Base-by-base conservation (phyloP, 2,888 invertebrate species). In the Syritta pipiens region DNA sequence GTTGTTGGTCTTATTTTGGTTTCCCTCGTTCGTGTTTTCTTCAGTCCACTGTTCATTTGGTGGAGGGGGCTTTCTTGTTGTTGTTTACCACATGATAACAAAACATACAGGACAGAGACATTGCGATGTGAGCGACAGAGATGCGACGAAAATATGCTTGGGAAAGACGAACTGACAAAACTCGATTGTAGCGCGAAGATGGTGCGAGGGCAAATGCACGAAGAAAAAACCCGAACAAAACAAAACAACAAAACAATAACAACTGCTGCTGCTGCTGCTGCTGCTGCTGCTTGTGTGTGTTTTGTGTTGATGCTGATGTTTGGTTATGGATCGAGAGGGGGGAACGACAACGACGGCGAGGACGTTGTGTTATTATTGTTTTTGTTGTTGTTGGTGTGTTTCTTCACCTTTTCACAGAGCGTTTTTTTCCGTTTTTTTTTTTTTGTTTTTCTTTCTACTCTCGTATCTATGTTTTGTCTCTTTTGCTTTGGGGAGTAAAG, bases 161-260 rank as follows among this genome's bases (percentile, higher is more conserved):
- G 17, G 42, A 40, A 42, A 51, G 20, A 4, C 40, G 14, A 10
- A 28, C 12, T 5, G 37, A 42, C 20, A 51, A 40, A 28, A 48
- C 37, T 40, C 14, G 48, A 60, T 49, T 72, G 65, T 67, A n/a
- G n/a, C 59, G 53, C 74, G 62, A 63, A 69, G 22, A 55, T 28
- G 48, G 28, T 65, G 46, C 26, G 32, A 76, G n/a, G n/a, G 49
- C 53, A 67, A 40, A 57, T 19, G 24, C 20, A 63, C 9, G 40
- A 77, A 62, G 60, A 62, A 79, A 69, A 62, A 55, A 28, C 24
- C 53, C 35, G 74, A 68, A 79, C 79, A 79, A 72, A 74, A 79
- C 72, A 72, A 72, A 72, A 67, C 49, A 57, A 62, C 72, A 42
- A 55, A 71, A 60, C 60, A 67, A 72, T 67, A 67, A 67, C 37